Base-by-base conservation (phyloP, 2,797 vertebrate genomes). In the Silurus aristotelis region DNA sequence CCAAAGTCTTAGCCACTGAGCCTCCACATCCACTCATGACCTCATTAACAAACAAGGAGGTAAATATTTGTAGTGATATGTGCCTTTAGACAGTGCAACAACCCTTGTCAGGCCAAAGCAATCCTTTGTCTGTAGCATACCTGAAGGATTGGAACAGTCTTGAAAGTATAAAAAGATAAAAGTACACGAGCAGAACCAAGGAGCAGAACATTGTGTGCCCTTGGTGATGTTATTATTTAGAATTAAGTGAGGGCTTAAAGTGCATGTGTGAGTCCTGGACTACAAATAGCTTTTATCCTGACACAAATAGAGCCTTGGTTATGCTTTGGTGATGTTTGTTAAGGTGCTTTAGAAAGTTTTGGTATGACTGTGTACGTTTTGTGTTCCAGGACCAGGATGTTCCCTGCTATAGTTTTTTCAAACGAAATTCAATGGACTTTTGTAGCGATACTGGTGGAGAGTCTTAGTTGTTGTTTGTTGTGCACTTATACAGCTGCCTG, bases 91-190 rank as follows among this genome's bases (percentile, higher is more conserved):
- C 66, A 70, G 19, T 15, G 27, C 12, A 70, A 15, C 19, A 70
- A 15, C 19, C 4, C 56, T 20, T 19, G 7, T 52, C 8, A 70
- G 48, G 43, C 27, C 55, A 70, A 25, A 71, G 13, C 20, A 46
- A 48, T 58, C 10, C 48, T 52, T 10, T 52, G 48, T 38, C 52
- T 82, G 55, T 38, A 27, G 60, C 70, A 15, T 12, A 3, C 13
- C 48, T 66, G 20, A 31, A 55, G 58, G 31, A 52, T 38, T 56
- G 22, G 13, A 80, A 48, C 38, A 63, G 38, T 25, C 31, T 80
- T 63, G 25, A 64, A 80, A 80, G 77, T 58, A 60, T 64, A 13
- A 64, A 63, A 63, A 58, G 63, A 64, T 60, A 63, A 46, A 46
- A 63, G 60, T 15, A 63, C 77, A 46, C 46, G 7, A 63, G 31